phyloP scores from a whole-genome alignment of 92 coral and sea anemone genomes.

The Paramuricea clavata region DNA sequence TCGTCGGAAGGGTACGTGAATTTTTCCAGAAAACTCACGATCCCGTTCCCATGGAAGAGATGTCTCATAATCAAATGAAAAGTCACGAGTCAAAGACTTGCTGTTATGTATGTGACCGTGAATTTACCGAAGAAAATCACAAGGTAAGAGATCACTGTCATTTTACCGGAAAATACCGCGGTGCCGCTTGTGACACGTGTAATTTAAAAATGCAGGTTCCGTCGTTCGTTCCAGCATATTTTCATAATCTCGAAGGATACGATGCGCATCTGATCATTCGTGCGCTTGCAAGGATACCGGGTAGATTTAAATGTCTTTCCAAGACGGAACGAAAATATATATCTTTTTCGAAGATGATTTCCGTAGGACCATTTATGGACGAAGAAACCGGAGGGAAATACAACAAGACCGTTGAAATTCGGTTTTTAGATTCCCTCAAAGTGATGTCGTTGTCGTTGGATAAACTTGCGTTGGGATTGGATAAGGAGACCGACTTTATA shows the following conservation, averaged over 20 bases:
- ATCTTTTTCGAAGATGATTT: constrained; percentile 43
- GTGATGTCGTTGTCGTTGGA: constrained; percentile 11
- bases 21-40: no score
- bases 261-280: constrained; percentile 63
- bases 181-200: constrained; percentile 60
- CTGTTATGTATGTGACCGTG: no score
- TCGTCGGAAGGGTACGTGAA: no score
- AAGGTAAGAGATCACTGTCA: constrained; percentile 53
- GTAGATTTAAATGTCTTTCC: constrained; percentile 50
- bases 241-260: constrained; percentile 56
- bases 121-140: no score
- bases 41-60: no score
- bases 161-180: constrained; percentile 54
- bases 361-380: no score
- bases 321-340: constrained; percentile 65
- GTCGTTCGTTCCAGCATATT: constrained; percentile 41
- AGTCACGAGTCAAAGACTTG: no score
- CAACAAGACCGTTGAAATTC: neutral
- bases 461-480: neutral
- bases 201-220: constrained; percentile 48
- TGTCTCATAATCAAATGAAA: no score
- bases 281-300: constrained; percentile 21
- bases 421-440: constrained; percentile 28
- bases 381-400: no score
- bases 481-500: no score